A percentile compares a stretch with the other conserved stretches of the same genome.
Evolutionary conservation across 2,888 invertebrate genomes (phyloP).

Genomic region (Rugalucina vietnamica): DNA sequence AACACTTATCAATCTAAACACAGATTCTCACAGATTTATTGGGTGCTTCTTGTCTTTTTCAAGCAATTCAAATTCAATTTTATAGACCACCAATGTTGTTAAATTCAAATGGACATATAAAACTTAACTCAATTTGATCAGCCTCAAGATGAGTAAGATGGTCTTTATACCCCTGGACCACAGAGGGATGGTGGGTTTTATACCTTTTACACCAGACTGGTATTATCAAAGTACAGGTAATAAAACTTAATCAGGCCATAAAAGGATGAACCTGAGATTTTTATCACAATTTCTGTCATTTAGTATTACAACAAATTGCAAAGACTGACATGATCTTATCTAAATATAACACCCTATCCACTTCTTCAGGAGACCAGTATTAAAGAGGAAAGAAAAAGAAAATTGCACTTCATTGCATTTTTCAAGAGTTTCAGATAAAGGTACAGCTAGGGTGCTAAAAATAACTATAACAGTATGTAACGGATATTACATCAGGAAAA

Average conservation of each 20-base stretch:
- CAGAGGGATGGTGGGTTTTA: not conserved
- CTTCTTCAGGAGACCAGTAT: not conserved
- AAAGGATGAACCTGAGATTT: slow-evolving; percentile 6
- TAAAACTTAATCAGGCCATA: slow-evolving; percentile 14
- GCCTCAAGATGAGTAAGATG: not conserved
- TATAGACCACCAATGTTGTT: not conserved
- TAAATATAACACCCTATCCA: not conserved
- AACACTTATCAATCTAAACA: not conserved
- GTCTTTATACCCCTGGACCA: not conserved
- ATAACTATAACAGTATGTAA: too few species aligned
- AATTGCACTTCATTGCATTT: too few species aligned
- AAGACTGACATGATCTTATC: slow-evolving; percentile 8
- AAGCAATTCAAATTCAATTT: not conserved
- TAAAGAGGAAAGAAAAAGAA: not conserved
- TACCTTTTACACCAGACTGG: not conserved
- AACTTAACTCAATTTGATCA: not conserved
- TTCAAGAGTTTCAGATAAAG: too few species aligned
- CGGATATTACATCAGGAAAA: too few species aligned
- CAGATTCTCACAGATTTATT: not conserved
- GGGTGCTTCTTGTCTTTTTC: not conserved
- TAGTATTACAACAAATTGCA: slow-evolving; percentile 12
- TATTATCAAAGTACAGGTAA: not conserved
- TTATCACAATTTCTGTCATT: slow-evolving; percentile 14
- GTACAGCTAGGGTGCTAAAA: too few species aligned
- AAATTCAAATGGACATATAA: not conserved